Percentiles rank a stretch among this genome's conserved stretches.
Evolutionary conservation across 2,797 vertebrate species (phyloP).

Genomic region (Sylvia borin): DNA sequence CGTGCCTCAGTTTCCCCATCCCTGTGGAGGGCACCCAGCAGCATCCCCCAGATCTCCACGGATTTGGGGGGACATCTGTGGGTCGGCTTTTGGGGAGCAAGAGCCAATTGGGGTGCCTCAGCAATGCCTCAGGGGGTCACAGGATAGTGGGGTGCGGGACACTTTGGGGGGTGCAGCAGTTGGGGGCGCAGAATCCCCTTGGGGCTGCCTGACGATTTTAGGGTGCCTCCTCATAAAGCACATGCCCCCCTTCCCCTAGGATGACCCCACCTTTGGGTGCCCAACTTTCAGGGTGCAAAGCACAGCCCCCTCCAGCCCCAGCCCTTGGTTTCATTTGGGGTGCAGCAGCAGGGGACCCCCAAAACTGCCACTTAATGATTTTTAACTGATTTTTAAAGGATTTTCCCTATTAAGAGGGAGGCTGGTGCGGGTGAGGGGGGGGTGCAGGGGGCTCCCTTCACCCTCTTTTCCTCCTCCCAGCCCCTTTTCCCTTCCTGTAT

Average conservation of each 20-base stretch:
- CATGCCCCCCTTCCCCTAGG: neutral
- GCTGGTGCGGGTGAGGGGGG: neutral
- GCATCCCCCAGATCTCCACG: neutral
- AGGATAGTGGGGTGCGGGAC: neutral
- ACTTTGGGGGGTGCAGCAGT: neutral
- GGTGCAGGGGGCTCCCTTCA: neutral
- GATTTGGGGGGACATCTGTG: neutral
- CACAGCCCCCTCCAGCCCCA: neutral
- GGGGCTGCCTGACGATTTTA: neutral
- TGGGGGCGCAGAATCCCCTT: neutral
- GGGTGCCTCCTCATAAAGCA: neutral
- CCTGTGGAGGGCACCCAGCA: neutral
- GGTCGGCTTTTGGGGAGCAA: neutral
- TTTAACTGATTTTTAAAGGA: neutral
- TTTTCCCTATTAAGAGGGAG: neutral
- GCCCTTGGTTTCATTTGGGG: neutral
- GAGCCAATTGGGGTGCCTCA: neutral
- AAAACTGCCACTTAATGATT: neutral
- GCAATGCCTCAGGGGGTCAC: no score
- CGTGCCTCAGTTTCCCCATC: neutral
- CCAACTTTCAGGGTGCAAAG: neutral
- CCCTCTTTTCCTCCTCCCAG: neutral
- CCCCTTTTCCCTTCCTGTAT: neutral
- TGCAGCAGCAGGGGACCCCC: neutral
- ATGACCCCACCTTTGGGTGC: neutral